A percentile compares a stretch with the other conserved stretches of the same genome.
phyloP scores from a whole-genome alignment of 2,888 invertebrate species.

The Acrobasis repandana region DNA sequence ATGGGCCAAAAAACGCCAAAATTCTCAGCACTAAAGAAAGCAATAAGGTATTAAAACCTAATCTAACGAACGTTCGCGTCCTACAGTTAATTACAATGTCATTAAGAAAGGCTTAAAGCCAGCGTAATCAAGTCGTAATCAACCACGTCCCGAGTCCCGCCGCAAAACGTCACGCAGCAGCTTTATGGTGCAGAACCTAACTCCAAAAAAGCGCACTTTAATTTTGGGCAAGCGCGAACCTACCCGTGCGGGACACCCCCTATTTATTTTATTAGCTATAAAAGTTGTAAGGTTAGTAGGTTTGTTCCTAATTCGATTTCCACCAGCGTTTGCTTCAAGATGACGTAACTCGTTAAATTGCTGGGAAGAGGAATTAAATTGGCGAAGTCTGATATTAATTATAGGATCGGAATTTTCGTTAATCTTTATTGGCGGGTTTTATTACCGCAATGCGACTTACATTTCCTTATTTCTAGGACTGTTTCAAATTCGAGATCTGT shows the following conservation, averaged over 20 bases:
- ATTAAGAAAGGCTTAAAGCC: not conserved
- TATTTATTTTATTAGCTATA: conserved; percentile 78
- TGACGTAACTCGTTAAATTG: conserved; percentile 18
- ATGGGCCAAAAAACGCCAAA: no score
- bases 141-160: not conserved
- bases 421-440: not conserved
- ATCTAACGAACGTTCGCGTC: no score
- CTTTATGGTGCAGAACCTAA: conserved; percentile 77
- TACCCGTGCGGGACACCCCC: conserved; percentile 70
- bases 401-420: conserved; percentile 2
- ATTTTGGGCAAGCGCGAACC: conserved; percentile 61
- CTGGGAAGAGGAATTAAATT: conserved; percentile 12
- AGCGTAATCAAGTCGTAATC: conserved; percentile 4
- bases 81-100: conserved; percentile 4
- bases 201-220: conserved; percentile 78
- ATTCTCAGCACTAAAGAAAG: no score
- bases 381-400: not conserved
- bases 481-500: no score
- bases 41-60: no score
- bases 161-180: conserved; percentile 70
- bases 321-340: conserved; percentile 2
- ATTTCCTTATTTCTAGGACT: no score
- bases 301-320: conserved; percentile 32
- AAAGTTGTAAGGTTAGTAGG: conserved; percentile 53
- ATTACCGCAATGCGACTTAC: no score